A percentile compares a stretch with the other conserved stretches of the same genome.
Evolutionary conservation across 2,888 invertebrate genomes (phyloP).

Genomic region (Callosobruchus maculatus): DNA sequence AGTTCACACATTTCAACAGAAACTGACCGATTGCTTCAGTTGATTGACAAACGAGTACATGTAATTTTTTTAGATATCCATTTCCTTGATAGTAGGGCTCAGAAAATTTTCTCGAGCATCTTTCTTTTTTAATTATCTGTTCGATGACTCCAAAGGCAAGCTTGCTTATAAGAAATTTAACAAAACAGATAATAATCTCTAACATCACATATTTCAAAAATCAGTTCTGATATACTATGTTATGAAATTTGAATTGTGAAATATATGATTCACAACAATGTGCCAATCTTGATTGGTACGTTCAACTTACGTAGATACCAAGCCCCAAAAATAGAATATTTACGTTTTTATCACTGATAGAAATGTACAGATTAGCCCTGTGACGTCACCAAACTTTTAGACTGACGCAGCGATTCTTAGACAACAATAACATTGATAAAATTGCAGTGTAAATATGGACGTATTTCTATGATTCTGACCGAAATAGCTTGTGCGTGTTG

Average conservation of each 20-base stretch:
- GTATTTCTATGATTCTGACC: background rate
- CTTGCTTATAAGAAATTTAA: too few species aligned
- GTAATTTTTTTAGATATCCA: too few species aligned
- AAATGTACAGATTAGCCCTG: background rate
- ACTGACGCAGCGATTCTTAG: background rate
- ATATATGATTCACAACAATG: background rate
- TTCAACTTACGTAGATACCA: background rate
- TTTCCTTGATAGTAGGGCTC: too few species aligned
- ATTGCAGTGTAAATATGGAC: background rate
- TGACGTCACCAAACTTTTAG: background rate
- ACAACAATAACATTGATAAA: background rate
- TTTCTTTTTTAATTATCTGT: too few species aligned
- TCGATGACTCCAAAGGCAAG: too few species aligned
- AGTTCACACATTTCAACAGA: too few species aligned
- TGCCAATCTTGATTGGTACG: background rate
- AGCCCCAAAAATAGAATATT: background rate
- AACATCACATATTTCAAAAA: background rate
- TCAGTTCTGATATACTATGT: background rate
- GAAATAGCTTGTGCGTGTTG: background rate
- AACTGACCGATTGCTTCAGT: too few species aligned
- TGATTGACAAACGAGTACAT: too few species aligned
- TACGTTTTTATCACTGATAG: background rate
- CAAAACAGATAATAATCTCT: too few species aligned
- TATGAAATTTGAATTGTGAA: background rate
- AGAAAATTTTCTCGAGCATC: too few species aligned